Evolutionary conservation across 2,113 vertebrate genomes (phyloP).

Genomic region (Sprattus sprattus): DNA sequence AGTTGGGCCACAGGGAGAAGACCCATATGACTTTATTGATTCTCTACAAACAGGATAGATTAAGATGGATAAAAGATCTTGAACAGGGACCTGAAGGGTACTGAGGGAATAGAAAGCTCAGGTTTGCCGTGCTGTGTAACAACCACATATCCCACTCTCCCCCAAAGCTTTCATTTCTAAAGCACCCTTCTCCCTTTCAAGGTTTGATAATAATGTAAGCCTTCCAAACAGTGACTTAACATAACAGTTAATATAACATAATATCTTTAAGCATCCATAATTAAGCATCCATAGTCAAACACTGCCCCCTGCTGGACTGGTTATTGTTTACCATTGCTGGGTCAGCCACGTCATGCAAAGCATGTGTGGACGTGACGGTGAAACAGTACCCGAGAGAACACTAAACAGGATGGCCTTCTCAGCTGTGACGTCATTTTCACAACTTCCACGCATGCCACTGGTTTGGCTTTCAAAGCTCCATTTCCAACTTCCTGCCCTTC

Average conservation of each 20-base stretch:
- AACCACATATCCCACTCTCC: neutral
- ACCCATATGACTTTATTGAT: neutral
- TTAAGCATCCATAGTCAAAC: too few species aligned
- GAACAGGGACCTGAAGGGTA: neutral
- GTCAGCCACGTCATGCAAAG: neutral
- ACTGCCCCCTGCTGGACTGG: neutral
- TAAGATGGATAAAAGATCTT: neutral
- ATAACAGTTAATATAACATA: too few species aligned
- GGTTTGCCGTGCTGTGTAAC: neutral
- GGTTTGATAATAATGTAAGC: too few species aligned
- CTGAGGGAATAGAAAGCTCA: neutral
- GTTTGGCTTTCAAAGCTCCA: neutral
- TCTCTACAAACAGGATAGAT: neutral
- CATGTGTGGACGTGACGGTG: neutral
- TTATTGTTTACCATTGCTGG: neutral
- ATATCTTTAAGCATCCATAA: neutral
- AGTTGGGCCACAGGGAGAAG: too few species aligned
- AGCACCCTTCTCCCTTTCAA: too few species aligned
- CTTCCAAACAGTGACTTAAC: too few species aligned
- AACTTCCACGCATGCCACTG: neutral
- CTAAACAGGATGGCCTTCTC: neutral
- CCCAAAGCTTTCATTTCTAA: neutral
- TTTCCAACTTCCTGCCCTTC: neutral
- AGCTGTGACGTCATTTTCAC: neutral
- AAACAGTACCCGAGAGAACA: neutral